Conservation (phyloP, 2,797 vertebrate species). For the Pantherophis alleghaniensis region DNA sequence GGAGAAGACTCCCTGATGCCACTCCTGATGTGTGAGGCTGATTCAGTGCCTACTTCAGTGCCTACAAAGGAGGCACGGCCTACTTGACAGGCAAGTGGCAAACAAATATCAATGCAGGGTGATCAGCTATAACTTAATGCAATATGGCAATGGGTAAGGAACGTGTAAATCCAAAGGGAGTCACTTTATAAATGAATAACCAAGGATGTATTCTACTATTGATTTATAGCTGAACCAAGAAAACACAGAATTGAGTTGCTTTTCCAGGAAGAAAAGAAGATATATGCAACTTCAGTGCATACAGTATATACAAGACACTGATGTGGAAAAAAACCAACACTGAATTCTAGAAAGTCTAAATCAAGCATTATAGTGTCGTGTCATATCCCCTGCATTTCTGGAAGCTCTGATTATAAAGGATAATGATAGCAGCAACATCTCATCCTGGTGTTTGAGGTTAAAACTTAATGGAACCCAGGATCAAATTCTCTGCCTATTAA, state of each 20-base stretch:
- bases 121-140: neutral
- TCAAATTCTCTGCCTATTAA: neutral
- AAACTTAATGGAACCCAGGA: neutral
- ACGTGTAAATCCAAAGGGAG: neutral
- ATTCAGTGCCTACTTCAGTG: neutral
- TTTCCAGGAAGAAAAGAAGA: neutral
- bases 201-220: neutral
- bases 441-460: neutral
- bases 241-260: neutral
- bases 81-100: neutral
- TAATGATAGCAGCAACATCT: neutral
- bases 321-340: neutral
- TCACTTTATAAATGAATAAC: neutral
- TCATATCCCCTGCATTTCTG: neutral
- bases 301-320: neutral
- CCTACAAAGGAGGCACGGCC: neutral
- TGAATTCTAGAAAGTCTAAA: neutral
- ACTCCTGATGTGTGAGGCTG: slow-evolving; percentile 20
- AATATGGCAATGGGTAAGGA: neutral
- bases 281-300: neutral
- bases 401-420: neutral
- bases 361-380: neutral
- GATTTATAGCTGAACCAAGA: neutral
- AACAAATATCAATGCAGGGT: slow-evolving; percentile 5
- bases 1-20: slow-evolving; percentile 4